phyloP scores from a whole-genome alignment of 2,113 vertebrate genomes.

The Nicator chloris region DNA sequence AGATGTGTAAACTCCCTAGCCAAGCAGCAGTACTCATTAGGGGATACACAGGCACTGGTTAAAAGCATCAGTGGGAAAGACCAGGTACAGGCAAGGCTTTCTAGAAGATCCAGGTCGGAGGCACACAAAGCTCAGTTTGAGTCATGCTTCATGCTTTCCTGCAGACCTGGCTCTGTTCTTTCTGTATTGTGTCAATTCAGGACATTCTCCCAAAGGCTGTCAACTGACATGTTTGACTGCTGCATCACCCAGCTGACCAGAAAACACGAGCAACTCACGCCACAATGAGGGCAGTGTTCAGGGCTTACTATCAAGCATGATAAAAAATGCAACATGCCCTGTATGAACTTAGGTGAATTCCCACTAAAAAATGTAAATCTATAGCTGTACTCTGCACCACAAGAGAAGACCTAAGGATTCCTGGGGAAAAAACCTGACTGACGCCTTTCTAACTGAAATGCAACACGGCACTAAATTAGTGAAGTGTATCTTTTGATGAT shows the following conservation, averaged over 20 bases:
- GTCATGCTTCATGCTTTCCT: not conserved
- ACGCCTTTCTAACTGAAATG: not conserved
- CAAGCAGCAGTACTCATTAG: not conserved
- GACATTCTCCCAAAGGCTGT: slow-evolving; percentile 1
- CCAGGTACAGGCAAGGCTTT: not conserved
- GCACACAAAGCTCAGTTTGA: not conserved
- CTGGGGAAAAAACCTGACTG: not conserved
- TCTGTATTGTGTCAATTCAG: not conserved
- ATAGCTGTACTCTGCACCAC: not conserved
- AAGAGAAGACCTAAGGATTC: not conserved
- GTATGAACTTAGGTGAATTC: not conserved
- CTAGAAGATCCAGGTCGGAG: not conserved
- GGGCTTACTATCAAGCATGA: not conserved
- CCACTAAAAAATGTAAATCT: not conserved
- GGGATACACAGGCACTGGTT: not conserved
- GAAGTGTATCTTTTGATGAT: not conserved
- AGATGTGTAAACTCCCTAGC: not conserved
- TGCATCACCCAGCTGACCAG: slow-evolving; percentile 2
- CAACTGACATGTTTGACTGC: not conserved
- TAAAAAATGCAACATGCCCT: not conserved
- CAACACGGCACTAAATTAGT: not conserved
- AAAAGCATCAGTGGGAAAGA: not conserved
- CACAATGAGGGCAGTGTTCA: not conserved
- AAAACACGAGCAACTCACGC: not conserved
- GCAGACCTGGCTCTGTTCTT: not conserved